A percentile compares a stretch with the other conserved stretches of the same genome.
Conservation (phyloP, 2,797 vertebrate genomes). For the Sebastes taczanowskii region DNA sequence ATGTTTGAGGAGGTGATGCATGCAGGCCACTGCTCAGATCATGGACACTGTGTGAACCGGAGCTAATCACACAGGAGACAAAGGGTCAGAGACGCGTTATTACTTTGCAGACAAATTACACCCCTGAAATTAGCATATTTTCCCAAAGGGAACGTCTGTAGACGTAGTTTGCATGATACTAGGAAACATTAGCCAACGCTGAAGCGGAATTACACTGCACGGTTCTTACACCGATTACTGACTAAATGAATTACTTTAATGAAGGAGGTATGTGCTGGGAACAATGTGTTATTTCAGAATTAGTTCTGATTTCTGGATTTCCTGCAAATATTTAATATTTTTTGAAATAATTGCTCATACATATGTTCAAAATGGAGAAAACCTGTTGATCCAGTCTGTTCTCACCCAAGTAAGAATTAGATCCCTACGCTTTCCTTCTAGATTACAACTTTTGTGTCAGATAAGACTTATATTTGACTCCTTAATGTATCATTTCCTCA, state of each 20-base stretch:
- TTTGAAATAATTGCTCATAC: slow-evolving; percentile 5
- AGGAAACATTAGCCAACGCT: slow-evolving; percentile 25
- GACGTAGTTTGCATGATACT: slow-evolving; percentile 33
- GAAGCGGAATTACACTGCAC: not conserved
- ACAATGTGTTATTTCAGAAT: slow-evolving; percentile 21
- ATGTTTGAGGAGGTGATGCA: slow-evolving; percentile 60
- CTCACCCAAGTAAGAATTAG: slow-evolving; percentile 13
- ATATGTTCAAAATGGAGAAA: slow-evolving; percentile 20
- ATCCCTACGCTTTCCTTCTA: slow-evolving; percentile 22
- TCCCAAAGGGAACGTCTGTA: slow-evolving; percentile 30
- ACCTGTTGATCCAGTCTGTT: slow-evolving; percentile 2
- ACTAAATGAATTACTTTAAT: slow-evolving; percentile 49
- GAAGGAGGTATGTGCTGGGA: slow-evolving; percentile 6
- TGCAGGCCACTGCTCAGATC: slow-evolving; percentile 48
- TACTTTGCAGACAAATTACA: slow-evolving; percentile 52
- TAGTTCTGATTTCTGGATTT: slow-evolving; percentile 25
- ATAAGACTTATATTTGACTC: slow-evolving; percentile 30
- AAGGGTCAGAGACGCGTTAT: slow-evolving; percentile 48
- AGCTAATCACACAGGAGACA: slow-evolving; percentile 58
- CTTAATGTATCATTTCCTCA: slow-evolving; percentile 60
- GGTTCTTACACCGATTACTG: slow-evolving; percentile 42
- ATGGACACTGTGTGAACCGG: slow-evolving; percentile 52
- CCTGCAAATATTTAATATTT: slow-evolving; percentile 5
- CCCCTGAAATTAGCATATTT: slow-evolving; percentile 44
- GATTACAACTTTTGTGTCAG: slow-evolving; percentile 29